phyloP scores from a whole-genome alignment of 2,797 vertebrate genomes.

The Centropyge bicolor region DNA sequence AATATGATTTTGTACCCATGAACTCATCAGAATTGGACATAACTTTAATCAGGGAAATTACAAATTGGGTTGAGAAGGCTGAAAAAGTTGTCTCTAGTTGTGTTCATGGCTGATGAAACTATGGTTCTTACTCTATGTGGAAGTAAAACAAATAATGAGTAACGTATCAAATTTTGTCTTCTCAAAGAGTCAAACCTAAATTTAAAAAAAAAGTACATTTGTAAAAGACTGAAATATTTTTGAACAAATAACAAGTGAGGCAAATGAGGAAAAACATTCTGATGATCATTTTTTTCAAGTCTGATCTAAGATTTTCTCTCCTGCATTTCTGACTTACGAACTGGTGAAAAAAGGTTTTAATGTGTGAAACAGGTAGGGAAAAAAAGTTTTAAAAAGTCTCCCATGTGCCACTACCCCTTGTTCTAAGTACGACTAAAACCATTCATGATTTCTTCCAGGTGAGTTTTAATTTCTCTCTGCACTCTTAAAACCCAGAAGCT shows the following conservation, averaged over 20 bases:
- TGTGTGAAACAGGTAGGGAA: background rate
- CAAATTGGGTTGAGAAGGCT: constrained; percentile 8
- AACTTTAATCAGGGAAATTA: constrained; percentile 28
- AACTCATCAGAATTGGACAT: constrained; percentile 18
- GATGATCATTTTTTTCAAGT: background rate
- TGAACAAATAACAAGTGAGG: background rate
- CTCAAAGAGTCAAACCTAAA: background rate
- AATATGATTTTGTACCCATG: background rate
- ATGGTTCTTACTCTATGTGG: background rate
- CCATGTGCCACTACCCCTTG: background rate
- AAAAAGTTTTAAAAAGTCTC: too few relatives aligned
- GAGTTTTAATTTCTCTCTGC: too few relatives aligned
- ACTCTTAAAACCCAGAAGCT: background rate
- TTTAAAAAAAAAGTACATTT: background rate
- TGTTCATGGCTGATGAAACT: background rate
- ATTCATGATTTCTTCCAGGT: too few relatives aligned
- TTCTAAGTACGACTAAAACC: background rate
- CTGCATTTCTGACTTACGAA: background rate
- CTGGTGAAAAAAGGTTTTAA: too few relatives aligned
- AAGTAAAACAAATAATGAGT: background rate
- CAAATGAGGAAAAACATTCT: background rate
- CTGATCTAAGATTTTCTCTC: background rate
- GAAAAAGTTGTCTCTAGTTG: constrained; percentile 1
- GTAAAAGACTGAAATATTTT: background rate
- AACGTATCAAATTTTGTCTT: background rate